phyloP scores from a whole-genome alignment of 2,888 invertebrate species.

The Amblyjoppa fuscipennis region DNA sequence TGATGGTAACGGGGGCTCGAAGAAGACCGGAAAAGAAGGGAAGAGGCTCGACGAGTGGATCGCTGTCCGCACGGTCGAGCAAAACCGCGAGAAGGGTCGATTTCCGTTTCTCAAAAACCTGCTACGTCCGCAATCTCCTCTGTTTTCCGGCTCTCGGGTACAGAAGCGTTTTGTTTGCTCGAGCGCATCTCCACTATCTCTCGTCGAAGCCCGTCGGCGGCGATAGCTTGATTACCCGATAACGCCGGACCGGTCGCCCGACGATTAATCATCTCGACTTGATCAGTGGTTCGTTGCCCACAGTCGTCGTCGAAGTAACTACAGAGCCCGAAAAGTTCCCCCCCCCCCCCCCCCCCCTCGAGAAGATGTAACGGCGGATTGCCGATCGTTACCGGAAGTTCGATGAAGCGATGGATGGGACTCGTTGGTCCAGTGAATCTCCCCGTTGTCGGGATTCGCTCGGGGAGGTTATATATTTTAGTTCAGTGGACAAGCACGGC shows the following conservation, averaged over 20 bases:
- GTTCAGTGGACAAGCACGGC: conserved; percentile 18
- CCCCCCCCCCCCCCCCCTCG: not conserved
- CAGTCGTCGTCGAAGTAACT: conserved; percentile 33
- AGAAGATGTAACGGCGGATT: conserved; percentile 16
- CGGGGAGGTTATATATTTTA: conserved; percentile 40
- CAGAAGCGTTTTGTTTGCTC: conserved; percentile 8
- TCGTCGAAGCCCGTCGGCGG: not conserved
- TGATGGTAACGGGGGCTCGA: not conserved
- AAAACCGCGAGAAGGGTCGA: conserved; percentile 59
- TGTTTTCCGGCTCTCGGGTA: conserved; percentile 55
- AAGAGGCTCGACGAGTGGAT: not conserved
- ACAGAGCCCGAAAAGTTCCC: conserved; percentile 38
- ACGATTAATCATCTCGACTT: conserved; percentile 22
- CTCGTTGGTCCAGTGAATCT: conserved; percentile 39
- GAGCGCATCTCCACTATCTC: conserved; percentile 9
- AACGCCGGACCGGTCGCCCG: not conserved
- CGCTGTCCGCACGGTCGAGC: conserved; percentile 53
- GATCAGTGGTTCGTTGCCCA: conserved; percentile 47
- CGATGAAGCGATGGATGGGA: conserved; percentile 41
- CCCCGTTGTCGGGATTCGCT: conserved; percentile 8
- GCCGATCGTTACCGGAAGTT: conserved; percentile 63
- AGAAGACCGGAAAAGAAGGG: not conserved
- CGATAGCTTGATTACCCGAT: conserved; percentile 4
- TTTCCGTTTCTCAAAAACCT: conserved; percentile 63
- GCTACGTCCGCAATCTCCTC: conserved; percentile 49